Percentiles rank a stretch among this genome's conserved stretches.
Evolutionary conservation across 1,140 invertebrate genomes (phyloP).

Genomic region (Brachionus calyciflorus): DNA sequence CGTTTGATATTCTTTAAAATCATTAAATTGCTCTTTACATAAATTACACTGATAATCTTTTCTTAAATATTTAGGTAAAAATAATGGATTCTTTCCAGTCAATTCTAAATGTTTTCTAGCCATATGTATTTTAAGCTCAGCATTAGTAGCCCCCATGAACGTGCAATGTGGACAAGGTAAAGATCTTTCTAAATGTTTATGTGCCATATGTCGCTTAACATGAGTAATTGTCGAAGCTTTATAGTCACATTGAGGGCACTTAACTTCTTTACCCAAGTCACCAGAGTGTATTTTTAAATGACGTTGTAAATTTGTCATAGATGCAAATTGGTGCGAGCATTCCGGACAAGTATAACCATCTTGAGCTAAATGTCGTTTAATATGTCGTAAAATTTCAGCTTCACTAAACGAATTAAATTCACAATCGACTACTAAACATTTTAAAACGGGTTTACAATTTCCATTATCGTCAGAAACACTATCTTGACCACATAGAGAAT

Average conservation of each 20-base stretch:
- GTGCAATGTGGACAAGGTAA: constrained; percentile 45
- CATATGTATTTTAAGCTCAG: constrained; percentile 47
- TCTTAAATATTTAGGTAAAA: constrained; percentile 41
- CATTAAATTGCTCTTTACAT: constrained; percentile 37
- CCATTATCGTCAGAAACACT: neutral
- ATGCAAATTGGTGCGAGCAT: constrained; percentile 20
- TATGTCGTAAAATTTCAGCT: constrained; percentile 39
- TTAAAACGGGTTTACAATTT: constrained; percentile 17
- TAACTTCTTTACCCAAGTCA: constrained; percentile 9
- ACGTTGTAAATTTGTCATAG: constrained; percentile 38
- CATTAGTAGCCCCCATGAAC: constrained; percentile 45
- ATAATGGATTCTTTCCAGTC: constrained; percentile 9
- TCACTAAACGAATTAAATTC: constrained; percentile 36
- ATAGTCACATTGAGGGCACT: constrained; percentile 41
- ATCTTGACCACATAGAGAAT: constrained; percentile 27
- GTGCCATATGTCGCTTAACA: constrained; percentile 47
- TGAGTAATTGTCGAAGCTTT: constrained; percentile 38
- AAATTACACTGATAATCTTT: constrained; percentile 46
- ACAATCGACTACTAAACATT: constrained; percentile 43
- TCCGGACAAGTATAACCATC: constrained; percentile 35
- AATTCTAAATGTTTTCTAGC: constrained; percentile 41
- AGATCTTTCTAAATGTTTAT: constrained; percentile 46
- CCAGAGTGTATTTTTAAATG: constrained; percentile 32
- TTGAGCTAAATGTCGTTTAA: constrained; percentile 42
- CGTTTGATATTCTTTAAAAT: constrained; percentile 41